Conservation (phyloP, 1,140 invertebrate genomes). For the Acromyrmex heyeri region DNA sequence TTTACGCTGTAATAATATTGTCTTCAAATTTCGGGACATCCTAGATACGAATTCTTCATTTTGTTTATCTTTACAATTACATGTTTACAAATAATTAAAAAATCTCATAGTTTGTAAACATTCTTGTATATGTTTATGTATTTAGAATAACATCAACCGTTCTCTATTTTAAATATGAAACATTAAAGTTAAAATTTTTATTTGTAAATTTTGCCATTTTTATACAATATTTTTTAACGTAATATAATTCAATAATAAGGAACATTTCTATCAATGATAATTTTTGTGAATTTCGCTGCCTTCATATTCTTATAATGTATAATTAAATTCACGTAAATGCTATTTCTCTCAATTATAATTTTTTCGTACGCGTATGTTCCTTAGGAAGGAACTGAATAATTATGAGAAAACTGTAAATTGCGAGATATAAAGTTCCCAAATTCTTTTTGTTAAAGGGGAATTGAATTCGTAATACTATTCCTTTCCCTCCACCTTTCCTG, state of each 20-base stretch:
- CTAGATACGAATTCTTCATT: not conserved
- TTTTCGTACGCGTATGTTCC: not conserved
- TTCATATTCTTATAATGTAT: not conserved
- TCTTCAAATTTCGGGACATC: too few species aligned
- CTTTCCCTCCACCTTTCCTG: not conserved
- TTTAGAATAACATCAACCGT: not conserved
- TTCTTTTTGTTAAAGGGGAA: slow-evolving; percentile 24
- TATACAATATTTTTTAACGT: not conserved
- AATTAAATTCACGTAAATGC: not conserved
- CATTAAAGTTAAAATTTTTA: not conserved
- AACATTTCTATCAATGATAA: not conserved
- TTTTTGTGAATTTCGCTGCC: not conserved
- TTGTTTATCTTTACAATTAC: not conserved
- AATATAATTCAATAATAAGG: not conserved
- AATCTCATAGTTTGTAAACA: not conserved
- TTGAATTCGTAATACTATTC: slow-evolving; percentile 1
- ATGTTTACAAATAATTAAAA: not conserved
- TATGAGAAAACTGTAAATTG: not conserved
- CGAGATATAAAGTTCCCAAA: not conserved
- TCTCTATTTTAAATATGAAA: not conserved
- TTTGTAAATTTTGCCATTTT: not conserved
- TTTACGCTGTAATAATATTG: too few species aligned
- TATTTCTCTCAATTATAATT: not conserved
- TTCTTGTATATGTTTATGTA: not conserved
- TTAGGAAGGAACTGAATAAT: not conserved